Base-by-base conservation (phyloP, 2,888 invertebrate species). In the Idaea straminata region DNA sequence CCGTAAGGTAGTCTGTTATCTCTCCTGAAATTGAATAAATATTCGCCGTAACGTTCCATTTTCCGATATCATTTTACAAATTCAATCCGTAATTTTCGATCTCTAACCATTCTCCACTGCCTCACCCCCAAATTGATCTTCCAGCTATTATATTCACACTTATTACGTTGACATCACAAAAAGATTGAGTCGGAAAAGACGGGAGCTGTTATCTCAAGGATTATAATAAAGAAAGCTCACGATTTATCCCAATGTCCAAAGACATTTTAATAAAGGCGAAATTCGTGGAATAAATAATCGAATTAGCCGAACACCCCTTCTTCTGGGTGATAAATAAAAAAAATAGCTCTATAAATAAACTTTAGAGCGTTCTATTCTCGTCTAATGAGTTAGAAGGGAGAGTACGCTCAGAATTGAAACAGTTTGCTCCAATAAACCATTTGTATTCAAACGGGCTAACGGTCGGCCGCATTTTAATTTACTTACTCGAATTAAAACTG, bases 401-500 rank as follows among this genome's bases (percentile, higher is more conserved):
- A 74, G 73, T 69, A 74, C 76, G 74, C 76, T 63, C 74, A 72
- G 84, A 87, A 91, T 85, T 86, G 88, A 85, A 88, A 86, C 87
- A 80, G 81, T 81, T 84, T 77, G 75, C 81, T 82, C 82, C 85
- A 85, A 86, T 86, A 87, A 85, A 90, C 85, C 87, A 91, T 92
- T 92, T 91, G 92, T 91, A 92, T 92, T 92, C 92, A 89, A 88
- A 87, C 85, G 76, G 79, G 75, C 76, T 68, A 73, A 68, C 79
- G 81, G 77, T 84, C 83, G 77, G 90, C 89, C 91, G 86, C 90
- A 88, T 90, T 92, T 92, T 92, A 92, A 92, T 92, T 92, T 92
- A 92, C 91, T 92, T 90, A 90, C 85, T 82, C 83, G 86, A 90
- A 91, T 92, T 91, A 91, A 91, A 91, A 91, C 72, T 86, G 89